Base-by-base conservation (phyloP, 92 coral and sea anemone genomes). In the Epizoanthus fatuus region DNA sequence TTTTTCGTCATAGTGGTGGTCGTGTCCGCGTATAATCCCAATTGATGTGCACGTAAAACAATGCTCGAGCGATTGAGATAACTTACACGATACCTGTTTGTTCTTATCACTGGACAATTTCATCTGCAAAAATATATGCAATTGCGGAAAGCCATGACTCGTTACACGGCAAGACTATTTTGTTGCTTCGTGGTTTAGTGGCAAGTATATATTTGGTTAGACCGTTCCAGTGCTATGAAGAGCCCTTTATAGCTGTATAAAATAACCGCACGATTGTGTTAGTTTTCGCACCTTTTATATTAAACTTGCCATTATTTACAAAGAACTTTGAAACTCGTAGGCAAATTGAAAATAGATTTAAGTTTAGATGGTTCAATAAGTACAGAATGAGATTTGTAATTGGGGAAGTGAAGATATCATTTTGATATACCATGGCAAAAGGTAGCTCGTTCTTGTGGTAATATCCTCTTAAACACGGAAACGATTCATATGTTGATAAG, bases 381-480 rank as follows among this genome's bases (percentile, higher is more conserved):
- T 53, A 60, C 45, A 58, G 69, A 25, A 25, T 4, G 25, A 74
- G 42, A 57, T 16, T 37, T 56, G 66, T 75, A 57, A 75, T 16
- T 37, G 29, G 57, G 81, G 67, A 75, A 75, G 38, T 75, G 60
- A 60, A 77, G 57, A 58, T 77, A 59, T 77, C 47, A 49, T n/a
- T 77, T 59, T 77, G 82, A 77, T 77, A 59, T 45, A n/a, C 69
- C 69, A 20, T 77, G 69, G 53, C 40, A 60, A 77, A 57, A 77
- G 19, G 40, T 25, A 60, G 70, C 81, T 17, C 17, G 55, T 58
- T 59, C 5, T 59, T 76, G 69, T 3, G 45, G 69, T 77, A 77
- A 77, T 77, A 77, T 60, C 82, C 57, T 59, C 69, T 76, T 35
- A 59, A 77, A 76, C 2, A 77, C 82, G 82, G 82, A 77, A 77